Conservation (phyloP, 2,113 vertebrate species). For the Muntiacus muntjak region DNA sequence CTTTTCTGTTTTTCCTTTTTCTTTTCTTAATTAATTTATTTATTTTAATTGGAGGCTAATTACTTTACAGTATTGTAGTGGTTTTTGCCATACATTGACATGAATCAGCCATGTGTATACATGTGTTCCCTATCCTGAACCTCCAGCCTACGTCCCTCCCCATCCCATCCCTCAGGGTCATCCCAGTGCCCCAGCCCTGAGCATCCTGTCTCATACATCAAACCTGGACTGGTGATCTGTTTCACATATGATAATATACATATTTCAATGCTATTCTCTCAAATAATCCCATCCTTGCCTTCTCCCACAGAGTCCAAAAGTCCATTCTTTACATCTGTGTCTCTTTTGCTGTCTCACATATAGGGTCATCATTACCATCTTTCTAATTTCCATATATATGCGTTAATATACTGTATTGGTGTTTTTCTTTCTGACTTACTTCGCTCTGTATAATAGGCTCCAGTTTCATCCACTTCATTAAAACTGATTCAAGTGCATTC, state of each 20-base stretch:
- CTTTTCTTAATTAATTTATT: neutral
- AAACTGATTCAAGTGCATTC: neutral
- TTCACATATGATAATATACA: neutral
- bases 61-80: neutral
- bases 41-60: neutral
- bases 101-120: neutral
- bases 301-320: neutral
- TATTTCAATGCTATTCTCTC: neutral
- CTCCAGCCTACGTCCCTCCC: accelerated
- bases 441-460: neutral
- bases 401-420: neutral
- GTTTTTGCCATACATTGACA: neutral
- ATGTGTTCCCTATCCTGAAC: neutral
- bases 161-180: neutral
- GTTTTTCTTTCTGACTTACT: neutral
- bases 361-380: neutral
- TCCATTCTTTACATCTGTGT: neutral
- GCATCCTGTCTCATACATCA: neutral
- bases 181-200: neutral
- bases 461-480: neutral
- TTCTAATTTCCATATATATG: neutral
- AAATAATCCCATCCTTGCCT: neutral
- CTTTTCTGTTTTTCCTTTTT: neutral
- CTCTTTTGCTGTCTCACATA: neutral
- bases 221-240: neutral